phyloP scores from a whole-genome alignment of 2,888 invertebrate genomes.

The Patella pellucida region DNA sequence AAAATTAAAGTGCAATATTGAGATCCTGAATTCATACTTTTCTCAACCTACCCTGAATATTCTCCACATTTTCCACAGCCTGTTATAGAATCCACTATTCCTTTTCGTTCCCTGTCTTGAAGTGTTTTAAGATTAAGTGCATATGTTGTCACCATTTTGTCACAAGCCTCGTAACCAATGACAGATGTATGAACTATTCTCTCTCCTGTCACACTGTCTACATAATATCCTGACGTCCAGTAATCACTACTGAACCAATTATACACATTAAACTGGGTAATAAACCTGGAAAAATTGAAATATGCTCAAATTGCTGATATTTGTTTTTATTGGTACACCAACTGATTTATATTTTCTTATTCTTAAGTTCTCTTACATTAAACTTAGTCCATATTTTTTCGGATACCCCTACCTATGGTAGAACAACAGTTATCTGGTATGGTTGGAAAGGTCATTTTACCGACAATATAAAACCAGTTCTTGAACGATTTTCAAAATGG shows the following conservation, averaged over 20 bases:
- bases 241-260: neutral
- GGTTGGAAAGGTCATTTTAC: no score
- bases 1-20: no score
- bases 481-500: no score
- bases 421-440: no score
- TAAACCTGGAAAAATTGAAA: neutral
- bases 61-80: constrained; percentile 27
- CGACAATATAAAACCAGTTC: no score
- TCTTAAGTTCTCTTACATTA: no score
- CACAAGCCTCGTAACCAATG: constrained; percentile 29
- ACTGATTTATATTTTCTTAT: no score
- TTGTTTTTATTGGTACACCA: no score
- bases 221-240: neutral
- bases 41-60: neutral
- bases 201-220: constrained; percentile 19
- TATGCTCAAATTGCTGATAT: no score
- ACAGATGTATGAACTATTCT: constrained; percentile 13
- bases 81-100: constrained; percentile 23
- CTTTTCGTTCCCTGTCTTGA: constrained; percentile 13
- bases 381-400: no score
- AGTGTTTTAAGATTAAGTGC: constrained; percentile 31
- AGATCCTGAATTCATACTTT: no score
- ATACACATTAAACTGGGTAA: constrained; percentile 5
- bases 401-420: no score
- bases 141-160: constrained; percentile 27